phyloP scores from a whole-genome alignment of 2,888 invertebrate genomes.

The Chrysolina haemoptera region DNA sequence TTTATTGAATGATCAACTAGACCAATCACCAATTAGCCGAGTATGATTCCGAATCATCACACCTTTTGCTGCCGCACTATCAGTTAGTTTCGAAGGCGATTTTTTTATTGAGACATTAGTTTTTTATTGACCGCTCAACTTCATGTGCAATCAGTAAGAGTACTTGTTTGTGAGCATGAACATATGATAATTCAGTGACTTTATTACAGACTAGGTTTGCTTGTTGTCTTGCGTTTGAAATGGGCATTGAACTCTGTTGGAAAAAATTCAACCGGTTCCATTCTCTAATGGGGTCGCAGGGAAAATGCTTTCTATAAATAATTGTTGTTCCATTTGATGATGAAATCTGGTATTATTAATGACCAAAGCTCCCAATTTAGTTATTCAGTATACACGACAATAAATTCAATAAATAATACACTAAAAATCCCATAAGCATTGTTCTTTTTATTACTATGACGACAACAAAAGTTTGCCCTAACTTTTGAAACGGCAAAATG shows the following conservation, averaged over 20 bases:
- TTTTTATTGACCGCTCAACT: constrained; percentile 1
- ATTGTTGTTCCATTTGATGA: not conserved
- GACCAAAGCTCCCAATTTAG: not conserved
- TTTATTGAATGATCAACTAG: no score
- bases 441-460: no score
- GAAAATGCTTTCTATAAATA: not conserved
- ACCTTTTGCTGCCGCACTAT: not conserved
- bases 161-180: not conserved
- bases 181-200: constrained; percentile 1
- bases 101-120: constrained; percentile 14
- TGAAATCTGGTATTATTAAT: not conserved
- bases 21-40: no score
- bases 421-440: no score
- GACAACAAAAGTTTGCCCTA: no score
- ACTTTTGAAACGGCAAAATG: no score
- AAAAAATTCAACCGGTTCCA: not conserved
- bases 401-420: no score
- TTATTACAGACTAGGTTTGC: not conserved
- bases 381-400: no score
- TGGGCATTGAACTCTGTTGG: not conserved
- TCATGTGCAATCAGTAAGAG: constrained; percentile 9
- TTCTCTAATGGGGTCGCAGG: not conserved
- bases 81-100: not conserved
- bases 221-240: not conserved
- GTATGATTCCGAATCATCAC: not conserved